Conservation (phyloP, 1,140 invertebrate species). For the Oedothorax gibbosus region DNA sequence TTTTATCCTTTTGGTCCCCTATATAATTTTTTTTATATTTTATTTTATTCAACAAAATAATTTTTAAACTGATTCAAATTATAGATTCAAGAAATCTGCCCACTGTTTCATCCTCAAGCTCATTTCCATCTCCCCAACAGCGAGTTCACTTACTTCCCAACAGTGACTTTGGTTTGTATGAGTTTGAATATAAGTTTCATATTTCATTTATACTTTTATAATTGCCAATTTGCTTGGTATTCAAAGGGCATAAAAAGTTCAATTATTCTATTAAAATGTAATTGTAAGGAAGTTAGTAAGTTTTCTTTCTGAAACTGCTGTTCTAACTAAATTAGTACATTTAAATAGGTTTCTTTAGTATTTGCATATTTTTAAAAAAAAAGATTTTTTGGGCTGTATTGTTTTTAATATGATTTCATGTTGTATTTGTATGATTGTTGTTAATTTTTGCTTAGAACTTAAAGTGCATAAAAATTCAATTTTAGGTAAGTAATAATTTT, state of each 20-base stretch:
- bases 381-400: too few relatives aligned
- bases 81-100: neutral
- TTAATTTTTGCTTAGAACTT: too few relatives aligned
- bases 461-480: too few relatives aligned
- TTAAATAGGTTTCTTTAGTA: neutral
- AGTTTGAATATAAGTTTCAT: neutral
- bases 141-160: constrained; percentile 11
- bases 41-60: neutral
- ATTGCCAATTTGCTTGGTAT: neutral
- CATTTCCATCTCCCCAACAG: neutral
- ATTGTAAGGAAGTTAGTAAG: neutral
- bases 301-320: neutral
- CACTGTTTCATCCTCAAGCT: neutral
- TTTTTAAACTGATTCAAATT: neutral
- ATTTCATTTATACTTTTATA: neutral
- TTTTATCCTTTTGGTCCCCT: neutral
- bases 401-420: too few relatives aligned
- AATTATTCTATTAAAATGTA: neutral
- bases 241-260: neutral
- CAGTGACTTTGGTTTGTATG: constrained; percentile 34
- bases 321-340: neutral
- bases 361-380: neutral
- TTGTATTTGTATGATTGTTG: too few relatives aligned
- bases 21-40: neutral
- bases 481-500: too few relatives aligned